Evolutionary conservation across 2,113 vertebrate species (phyloP), one percentile per base, ranked within the genome.

Genomic region (Platichthys stellatus): DNA sequence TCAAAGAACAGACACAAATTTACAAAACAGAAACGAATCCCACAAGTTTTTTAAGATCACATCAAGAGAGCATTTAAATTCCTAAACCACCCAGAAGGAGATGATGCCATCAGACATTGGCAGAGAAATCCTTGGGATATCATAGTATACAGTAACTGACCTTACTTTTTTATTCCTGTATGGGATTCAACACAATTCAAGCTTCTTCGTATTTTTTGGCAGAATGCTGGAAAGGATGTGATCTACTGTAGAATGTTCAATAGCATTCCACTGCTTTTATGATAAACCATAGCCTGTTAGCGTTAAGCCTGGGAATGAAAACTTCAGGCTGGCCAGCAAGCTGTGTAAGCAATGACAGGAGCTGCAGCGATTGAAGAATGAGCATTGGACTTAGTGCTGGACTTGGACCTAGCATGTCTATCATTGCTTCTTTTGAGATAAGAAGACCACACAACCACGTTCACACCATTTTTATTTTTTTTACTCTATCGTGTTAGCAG

Each of bases 311-410:
- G 74, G 59, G 74, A 84, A 72, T 76, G 35, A 86, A 86, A 88
- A 82, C 72, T 75, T 80, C 66, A 84, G 72, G 40, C 80, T 63
- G 60, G 57, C 66, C 74, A 71, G 26, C 76, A 87, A 88, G 80
- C 86, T 88, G 88, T 89, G 74, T 86, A 92, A 94, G 86, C 91
- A 88, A 56, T 1, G 72, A 69, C 0, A 9, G 78, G 66, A 84
- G 78, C 86, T 73, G 66, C 72, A 49, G 77, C 88, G 92, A 93
- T 86, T 85, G 78, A 89, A 83, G 80, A 88, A 90, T 88, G 89
- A 84, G 57, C 53, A 2, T n/a, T 24, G 63, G 89, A 81, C 84
- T 92, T 87, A 86, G 24, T 23, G 3, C 65, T 69, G 60, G 69
- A 78, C 43, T 49, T 1, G 45, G 45, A 49, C 15, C 45, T 49